Conservation (phyloP, 2,797 vertebrate species). For the Leptatherina wallacei region DNA sequence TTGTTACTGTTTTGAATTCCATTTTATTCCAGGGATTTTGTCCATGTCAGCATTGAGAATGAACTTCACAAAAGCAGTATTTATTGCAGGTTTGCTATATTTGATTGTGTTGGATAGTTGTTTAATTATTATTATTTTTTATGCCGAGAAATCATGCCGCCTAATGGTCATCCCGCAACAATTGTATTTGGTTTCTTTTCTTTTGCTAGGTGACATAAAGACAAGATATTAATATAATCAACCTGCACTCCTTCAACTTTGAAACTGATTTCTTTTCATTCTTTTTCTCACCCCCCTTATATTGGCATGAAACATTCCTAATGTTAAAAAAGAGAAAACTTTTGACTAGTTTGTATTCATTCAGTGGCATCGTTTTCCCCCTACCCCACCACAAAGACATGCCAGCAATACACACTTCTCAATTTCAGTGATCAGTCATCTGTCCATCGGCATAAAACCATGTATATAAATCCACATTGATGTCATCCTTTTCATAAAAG, state of each 20-base stretch:
- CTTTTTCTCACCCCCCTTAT: neutral
- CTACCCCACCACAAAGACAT: neutral
- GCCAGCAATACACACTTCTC: neutral
- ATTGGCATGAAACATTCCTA: constrained; percentile 34
- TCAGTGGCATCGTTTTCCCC: neutral
- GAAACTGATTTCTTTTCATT: neutral
- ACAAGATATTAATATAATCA: neutral
- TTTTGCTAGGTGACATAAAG: neutral
- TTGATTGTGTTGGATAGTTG: constrained; percentile 37
- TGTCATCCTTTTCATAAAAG: neutral
- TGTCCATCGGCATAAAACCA: neutral
- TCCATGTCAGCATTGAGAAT: constrained; percentile 37
- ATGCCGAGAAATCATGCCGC: constrained; percentile 1
- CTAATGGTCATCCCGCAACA: neutral
- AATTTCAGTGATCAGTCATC: neutral
- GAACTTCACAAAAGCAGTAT: constrained; percentile 50
- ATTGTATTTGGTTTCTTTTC: neutral
- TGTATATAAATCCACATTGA: neutral
- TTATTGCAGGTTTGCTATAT: constrained; percentile 46
- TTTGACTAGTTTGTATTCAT: neutral
- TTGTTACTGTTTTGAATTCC: constrained; percentile 29
- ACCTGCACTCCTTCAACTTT: neutral
- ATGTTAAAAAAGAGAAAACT: neutral
- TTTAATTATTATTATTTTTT: neutral
- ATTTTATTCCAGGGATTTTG: constrained; percentile 44